These are phyloP conservation scores for Coracias cyanogaster DNA, from an alignment of 2,797 vertebrate genomes.

Conservation along the genomic window DNA sequence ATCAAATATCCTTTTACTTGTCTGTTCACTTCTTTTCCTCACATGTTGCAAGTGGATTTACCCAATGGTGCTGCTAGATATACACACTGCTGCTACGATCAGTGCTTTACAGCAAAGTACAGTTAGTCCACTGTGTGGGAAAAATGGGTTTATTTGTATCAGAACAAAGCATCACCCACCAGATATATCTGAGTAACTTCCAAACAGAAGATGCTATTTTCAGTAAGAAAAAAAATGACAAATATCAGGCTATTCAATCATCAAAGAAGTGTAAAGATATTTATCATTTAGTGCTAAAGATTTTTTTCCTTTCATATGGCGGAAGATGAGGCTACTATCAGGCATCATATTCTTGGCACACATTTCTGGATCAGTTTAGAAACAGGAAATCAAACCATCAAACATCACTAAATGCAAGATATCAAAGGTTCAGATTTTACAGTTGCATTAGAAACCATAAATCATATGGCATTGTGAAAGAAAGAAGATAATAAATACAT, in stretches of 20 bases:
- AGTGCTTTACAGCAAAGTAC: neutral
- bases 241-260: neutral
- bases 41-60: neutral
- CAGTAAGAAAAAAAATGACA: neutral
- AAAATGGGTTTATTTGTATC: neutral
- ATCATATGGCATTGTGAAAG: slow-evolving; percentile 32
- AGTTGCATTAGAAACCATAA: slow-evolving; percentile 14
- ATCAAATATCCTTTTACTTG: neutral
- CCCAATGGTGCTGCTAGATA: neutral
- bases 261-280: slow-evolving; percentile 5
- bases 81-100: neutral
- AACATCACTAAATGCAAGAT: neutral
- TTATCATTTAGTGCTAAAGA: neutral
- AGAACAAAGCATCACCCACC: neutral
- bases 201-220: neutral
- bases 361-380: slow-evolving; percentile 29
- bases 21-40: neutral
- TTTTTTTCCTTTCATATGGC: neutral
- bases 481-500: neutral
- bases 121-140: neutral
- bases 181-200: neutral
- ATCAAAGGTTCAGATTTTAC: neutral
- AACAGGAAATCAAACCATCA: slow-evolving; percentile 48
- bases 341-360: neutral
- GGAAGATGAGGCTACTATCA: neutral